Base-by-base conservation (phyloP, 2,797 vertebrate genomes). In the Sebastes elongatus region DNA sequence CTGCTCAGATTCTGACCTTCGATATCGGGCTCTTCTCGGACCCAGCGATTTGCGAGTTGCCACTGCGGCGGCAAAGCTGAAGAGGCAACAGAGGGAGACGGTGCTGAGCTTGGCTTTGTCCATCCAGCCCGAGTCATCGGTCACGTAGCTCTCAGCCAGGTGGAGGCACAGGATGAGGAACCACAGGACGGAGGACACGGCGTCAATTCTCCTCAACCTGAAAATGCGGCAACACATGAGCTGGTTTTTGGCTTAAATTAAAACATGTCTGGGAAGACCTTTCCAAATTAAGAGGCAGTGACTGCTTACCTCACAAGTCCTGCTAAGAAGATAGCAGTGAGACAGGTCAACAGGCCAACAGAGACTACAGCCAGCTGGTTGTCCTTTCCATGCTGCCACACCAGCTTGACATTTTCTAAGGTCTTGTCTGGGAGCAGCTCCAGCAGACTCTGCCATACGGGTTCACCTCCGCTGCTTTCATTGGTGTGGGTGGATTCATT, bases 1-100 rank as follows among this genome's bases (percentile, higher is more conserved):
- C 93, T 96, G 95, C 93, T 96, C 95, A 90, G 96, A 93, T 96
- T 99, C 98, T 99, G 97, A 99, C 98, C 99, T 99, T 98, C 97
- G 97, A 92, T 97, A 96, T 95, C 96, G 96, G 94, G 82, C 88
- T 97, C 97, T 97, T 95, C 97, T 95, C 10, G 93, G 95, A 94
- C 96, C 95, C 3, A 90, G 92, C 0, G 97, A 89, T 84, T 97
- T 99, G 92, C 93, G 96, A 2, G 97, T 98, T 82, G 98, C 97
- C 92, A 97, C 96, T 0, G 98, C 97, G 16, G 97, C 97, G 0
- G 97, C 96, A 85, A 99, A 97, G 91, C 97, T 97, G 92, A 98
- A 96, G 70, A 99, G 93, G 94, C 98, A 99, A 95, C 98, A 99
- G 85, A 98, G 89, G 91, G 96, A 96, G 0, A 96, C 93, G 86